A percentile compares a stretch with the other conserved stretches of the same genome.
phyloP scores from a whole-genome alignment of 2,113 vertebrate genomes.

The Taxidea taxus region DNA sequence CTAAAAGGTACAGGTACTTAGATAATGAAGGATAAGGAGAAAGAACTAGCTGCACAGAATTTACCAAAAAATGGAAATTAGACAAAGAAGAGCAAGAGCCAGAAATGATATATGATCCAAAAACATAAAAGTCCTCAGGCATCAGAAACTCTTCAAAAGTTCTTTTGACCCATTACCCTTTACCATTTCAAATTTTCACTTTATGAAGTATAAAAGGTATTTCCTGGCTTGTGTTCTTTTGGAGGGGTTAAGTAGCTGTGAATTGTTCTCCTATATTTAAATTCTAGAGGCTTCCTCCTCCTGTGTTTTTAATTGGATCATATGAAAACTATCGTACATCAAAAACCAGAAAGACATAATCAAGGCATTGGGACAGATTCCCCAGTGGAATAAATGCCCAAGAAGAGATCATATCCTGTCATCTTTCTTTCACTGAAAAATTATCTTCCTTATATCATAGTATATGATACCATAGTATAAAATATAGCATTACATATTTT shows the following conservation, averaged over 20 bases:
- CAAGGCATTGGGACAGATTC: background rate
- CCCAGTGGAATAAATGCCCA: background rate
- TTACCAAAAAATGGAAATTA: background rate
- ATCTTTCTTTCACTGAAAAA: background rate
- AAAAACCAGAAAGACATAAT: background rate
- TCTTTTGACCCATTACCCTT: background rate
- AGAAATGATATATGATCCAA: background rate
- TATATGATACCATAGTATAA: too few relatives aligned
- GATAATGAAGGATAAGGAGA: background rate
- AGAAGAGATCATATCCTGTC: background rate
- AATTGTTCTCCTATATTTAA: background rate
- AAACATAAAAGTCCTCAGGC: background rate
- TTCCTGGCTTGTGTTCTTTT: background rate
- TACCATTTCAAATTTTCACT: background rate
- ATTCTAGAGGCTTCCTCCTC: background rate
- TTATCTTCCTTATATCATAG: background rate
- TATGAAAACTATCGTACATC: background rate
- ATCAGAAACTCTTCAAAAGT: background rate
- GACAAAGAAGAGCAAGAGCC: background rate
- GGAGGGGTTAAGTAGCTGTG: background rate
- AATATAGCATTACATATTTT: background rate
- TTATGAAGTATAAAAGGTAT: background rate
- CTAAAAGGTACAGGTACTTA: background rate
- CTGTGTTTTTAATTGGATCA: background rate
- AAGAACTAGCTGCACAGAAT: background rate